Evolutionary conservation across 2,113 vertebrate genomes (phyloP).

Genomic region (Gallinago jamesoni): DNA sequence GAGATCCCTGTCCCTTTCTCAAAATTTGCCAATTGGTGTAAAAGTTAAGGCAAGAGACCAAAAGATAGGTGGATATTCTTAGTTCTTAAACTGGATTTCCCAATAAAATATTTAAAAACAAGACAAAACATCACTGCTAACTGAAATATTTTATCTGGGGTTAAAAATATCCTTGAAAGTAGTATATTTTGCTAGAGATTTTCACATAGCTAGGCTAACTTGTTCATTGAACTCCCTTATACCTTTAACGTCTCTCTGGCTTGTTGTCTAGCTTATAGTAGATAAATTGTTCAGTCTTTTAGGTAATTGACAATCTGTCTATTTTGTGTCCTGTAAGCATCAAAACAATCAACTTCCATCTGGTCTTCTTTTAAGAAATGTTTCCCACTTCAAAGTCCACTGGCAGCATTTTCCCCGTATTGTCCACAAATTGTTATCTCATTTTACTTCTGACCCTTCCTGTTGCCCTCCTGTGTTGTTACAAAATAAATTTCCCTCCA

Average conservation of each 20-base stretch:
- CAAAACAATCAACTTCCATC: background rate
- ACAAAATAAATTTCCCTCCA: background rate
- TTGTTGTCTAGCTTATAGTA: background rate
- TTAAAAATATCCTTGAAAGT: background rate
- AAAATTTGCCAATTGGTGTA: background rate
- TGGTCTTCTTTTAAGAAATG: slow-evolving; percentile 23
- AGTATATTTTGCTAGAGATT: background rate
- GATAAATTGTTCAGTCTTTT: slow-evolving; percentile 7
- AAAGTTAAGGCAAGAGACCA: background rate
- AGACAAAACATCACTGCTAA: background rate
- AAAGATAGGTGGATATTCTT: background rate
- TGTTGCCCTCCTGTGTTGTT: background rate
- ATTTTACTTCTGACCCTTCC: slow-evolving; percentile 2
- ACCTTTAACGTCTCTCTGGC: background rate
- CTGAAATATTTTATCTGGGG: background rate
- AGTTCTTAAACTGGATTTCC: background rate
- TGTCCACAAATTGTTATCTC: background rate
- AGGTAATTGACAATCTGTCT: slow-evolving; percentile 22
- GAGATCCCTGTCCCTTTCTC: background rate
- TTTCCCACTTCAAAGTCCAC: slow-evolving; percentile 5
- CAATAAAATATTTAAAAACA: background rate
- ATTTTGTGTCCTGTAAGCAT: background rate
- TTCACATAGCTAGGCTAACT: background rate
- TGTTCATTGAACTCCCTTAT: background rate
- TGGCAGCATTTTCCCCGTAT: background rate